Conservation (phyloP, 2,797 vertebrate species). For the Mionectes olivaceus region DNA sequence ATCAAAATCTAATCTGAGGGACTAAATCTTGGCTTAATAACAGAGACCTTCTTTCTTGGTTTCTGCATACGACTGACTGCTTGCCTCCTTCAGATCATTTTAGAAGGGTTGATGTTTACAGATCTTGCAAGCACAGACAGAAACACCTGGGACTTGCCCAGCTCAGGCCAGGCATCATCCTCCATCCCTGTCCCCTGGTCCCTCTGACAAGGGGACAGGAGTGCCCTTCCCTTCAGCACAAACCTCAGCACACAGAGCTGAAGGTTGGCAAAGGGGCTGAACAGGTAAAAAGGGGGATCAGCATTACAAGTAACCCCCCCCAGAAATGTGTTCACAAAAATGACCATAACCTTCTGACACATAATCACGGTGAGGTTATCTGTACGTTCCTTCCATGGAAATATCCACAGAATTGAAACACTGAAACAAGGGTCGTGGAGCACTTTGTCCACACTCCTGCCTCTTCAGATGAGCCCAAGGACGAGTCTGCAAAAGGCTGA, state of each 20-base stretch:
- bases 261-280: not conserved
- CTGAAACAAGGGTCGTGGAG: not conserved
- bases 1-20: not conserved
- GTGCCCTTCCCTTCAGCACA: not conserved
- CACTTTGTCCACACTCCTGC: not conserved
- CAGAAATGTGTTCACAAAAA: not conserved
- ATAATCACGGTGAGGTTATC: not conserved
- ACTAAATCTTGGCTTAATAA: not conserved
- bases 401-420: not conserved
- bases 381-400: not conserved
- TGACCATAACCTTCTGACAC: not conserved
- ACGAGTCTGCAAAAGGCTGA: not conserved
- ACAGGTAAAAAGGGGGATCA: not conserved
- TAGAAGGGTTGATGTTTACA: not conserved
- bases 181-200: not conserved
- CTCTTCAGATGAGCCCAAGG: constrained; percentile 14
- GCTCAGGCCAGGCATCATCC: not conserved
- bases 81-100: not conserved
- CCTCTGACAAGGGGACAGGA: not conserved
- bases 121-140: not conserved
- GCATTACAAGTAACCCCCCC: not conserved
- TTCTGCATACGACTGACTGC: not conserved
- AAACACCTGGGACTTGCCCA: not conserved
- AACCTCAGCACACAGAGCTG: accelerated
- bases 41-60: not conserved